phyloP scores from a whole-genome alignment of 2,888 invertebrate species.

The Helicoverpa assulta region DNA sequence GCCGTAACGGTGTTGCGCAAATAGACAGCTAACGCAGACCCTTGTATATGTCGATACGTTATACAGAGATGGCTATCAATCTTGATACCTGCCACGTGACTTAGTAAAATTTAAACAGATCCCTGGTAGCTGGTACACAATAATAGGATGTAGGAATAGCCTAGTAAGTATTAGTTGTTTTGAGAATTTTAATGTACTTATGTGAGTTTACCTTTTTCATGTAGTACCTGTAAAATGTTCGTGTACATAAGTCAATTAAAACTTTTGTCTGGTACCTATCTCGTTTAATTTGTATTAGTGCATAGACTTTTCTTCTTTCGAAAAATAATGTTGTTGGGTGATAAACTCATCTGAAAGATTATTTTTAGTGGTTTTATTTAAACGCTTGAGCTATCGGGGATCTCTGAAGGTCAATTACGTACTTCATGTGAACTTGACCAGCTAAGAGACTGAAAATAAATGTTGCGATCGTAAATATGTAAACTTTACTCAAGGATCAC shows the following conservation, averaged over 20 bases:
- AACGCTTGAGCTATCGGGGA: slow-evolving; percentile 18
- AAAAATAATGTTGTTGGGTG: neutral
- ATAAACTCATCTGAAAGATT: slow-evolving; percentile 8
- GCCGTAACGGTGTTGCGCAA: slow-evolving; percentile 54
- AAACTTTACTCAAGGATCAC: slow-evolving; percentile 12
- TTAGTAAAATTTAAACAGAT: slow-evolving; percentile 22
- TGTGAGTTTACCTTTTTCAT: too few species aligned
- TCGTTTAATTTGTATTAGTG: neutral
- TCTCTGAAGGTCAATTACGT: slow-evolving; percentile 44
- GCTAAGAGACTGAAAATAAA: slow-evolving; percentile 31
- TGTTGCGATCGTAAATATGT: slow-evolving; percentile 16
- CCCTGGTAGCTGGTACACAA: slow-evolving; percentile 4
- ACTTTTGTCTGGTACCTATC: too few species aligned
- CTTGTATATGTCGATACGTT: slow-evolving; percentile 31
- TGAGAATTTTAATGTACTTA: neutral
- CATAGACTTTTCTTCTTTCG: neutral
- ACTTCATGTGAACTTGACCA: slow-evolving; percentile 8
- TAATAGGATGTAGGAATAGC: neutral
- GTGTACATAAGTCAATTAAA: too few species aligned
- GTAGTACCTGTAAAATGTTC: too few species aligned
- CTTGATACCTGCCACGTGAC: slow-evolving; percentile 12
- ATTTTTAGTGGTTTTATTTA: slow-evolving; percentile 28
- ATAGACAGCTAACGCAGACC: slow-evolving; percentile 52
- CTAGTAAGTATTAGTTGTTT: neutral
- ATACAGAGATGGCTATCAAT: slow-evolving; percentile 43